A percentile compares a stretch with the other conserved stretches of the same genome.
Conservation (phyloP, 1,140 invertebrate species). For the Calliopsis andreniformis region DNA sequence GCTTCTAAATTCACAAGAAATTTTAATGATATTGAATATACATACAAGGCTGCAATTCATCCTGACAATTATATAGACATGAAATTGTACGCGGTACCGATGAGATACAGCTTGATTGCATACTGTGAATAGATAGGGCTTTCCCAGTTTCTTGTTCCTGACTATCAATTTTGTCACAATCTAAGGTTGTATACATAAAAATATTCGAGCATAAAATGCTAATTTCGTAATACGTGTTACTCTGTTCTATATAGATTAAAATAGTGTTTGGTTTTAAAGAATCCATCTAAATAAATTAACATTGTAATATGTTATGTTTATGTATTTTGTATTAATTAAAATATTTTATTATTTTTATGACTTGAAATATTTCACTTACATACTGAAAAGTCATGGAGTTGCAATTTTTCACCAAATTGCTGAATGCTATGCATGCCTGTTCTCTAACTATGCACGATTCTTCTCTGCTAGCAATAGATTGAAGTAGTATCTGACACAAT, state of each 20-base stretch:
- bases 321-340: not conserved
- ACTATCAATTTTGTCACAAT: constrained; percentile 57
- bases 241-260: constrained; percentile 72
- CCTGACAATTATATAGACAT: constrained; percentile 71
- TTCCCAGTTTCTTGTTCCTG: constrained; percentile 44
- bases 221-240: constrained; percentile 74
- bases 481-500: constrained; percentile 71
- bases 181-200: constrained; percentile 67
- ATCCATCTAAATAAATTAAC: constrained; percentile 62
- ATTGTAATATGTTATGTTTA: not conserved
- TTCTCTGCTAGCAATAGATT: constrained; percentile 67
- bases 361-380: constrained; percentile 61
- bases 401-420: constrained; percentile 73
- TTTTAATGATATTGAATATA: not conserved
- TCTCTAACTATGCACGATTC: constrained; percentile 77
- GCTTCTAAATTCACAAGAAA: constrained; percentile 27
- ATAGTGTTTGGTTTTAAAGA: constrained; percentile 70
- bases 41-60: constrained; percentile 69
- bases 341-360: not conserved
- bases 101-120: constrained; percentile 55
- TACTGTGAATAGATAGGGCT: constrained; percentile 49
- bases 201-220: constrained; percentile 72
- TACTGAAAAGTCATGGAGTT: constrained; percentile 68
- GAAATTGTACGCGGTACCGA: constrained; percentile 69
- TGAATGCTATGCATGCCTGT: constrained; percentile 75